These are phyloP conservation scores for Apodemia mormo DNA, from an alignment of 2,888 invertebrate species.

Conservation along the genomic window DNA sequence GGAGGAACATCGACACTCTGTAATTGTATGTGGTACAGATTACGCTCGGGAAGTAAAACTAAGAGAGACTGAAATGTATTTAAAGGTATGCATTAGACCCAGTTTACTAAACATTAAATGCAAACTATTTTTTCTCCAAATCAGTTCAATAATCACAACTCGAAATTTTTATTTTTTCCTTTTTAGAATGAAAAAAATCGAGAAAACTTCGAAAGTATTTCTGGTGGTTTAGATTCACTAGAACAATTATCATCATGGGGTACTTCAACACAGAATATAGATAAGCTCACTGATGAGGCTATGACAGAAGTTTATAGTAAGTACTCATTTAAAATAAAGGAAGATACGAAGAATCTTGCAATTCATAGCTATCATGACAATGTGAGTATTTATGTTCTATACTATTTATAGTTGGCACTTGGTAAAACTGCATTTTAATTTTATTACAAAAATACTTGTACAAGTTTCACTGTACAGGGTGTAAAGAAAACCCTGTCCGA, in stretches of 20 bases:
- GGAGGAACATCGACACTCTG: constrained; percentile 60
- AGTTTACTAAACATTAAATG: neutral
- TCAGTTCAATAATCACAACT: neutral
- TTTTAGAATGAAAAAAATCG: constrained; percentile 55
- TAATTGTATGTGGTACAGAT: constrained; percentile 55
- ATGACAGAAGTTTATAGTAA: constrained; percentile 69
- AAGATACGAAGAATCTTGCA: constrained; percentile 59
- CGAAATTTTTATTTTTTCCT: neutral
- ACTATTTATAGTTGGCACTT: too few species aligned
- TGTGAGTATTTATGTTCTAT: constrained; percentile 40
- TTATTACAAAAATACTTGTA: too few species aligned
- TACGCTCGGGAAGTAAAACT: constrained; percentile 60
- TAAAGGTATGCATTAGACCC: constrained; percentile 49
- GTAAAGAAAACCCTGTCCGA: too few species aligned
- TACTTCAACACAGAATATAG: constrained; percentile 50
- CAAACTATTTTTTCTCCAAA: neutral
- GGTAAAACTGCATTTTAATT: too few species aligned
- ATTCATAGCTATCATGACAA: constrained; percentile 64
- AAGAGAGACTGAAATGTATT: constrained; percentile 57
- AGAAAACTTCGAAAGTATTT: constrained; percentile 50
- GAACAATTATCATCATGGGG: constrained; percentile 58
- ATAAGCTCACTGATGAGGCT: constrained; percentile 61
- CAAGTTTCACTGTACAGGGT: too few species aligned
- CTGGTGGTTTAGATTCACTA: constrained; percentile 62
- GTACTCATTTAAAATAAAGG: constrained; percentile 66